Evolutionary conservation across 2,888 invertebrate genomes (phyloP), one percentile per base, ranked within the genome.

Genomic region (Drosophila neotestacea): DNA sequence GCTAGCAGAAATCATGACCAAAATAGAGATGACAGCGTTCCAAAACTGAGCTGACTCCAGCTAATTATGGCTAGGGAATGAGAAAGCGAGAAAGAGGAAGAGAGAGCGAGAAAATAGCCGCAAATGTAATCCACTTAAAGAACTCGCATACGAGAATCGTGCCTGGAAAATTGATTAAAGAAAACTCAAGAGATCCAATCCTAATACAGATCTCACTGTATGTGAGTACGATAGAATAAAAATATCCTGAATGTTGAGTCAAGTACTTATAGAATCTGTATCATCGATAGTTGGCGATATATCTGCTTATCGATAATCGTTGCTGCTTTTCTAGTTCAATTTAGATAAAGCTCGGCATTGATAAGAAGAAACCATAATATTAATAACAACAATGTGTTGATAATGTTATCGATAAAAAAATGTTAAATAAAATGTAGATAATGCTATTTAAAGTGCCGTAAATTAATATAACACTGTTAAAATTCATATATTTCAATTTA

Each of bases 1-100:
- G 83, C 70, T 54, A 64, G 55, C 83, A 64, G 65, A 71, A 83
- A 77, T 74, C 84, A 84, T 77, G 81, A 77, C 84, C 72, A 65
- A 83, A 82, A 85, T 82, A 70, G 68, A 85, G 80, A 73, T 73
- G 85, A 85, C 85, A 70, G 55, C 22, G 50, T 36, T 36, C 44
- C 30, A 46, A 7, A 13, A 61, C 46, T 47, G 27, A 67, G 48
- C 61, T 50, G 58, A 47, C 47, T 30, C 39, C 48, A 39, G 55
- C 79, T 70, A 77, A 78, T 77, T 73, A 69, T 60, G 60, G 30
- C 7, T 9, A 34, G 42, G 42, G 28, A 42, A 16, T 22, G 27
- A 58, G 13, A 16, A 7, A 10, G 41, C 5, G 27, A 58, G 13
- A 16, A 7, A 10, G 6, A 34, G 42, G 30, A 22, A 42, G n/a